phyloP scores from a whole-genome alignment of 2,113 vertebrate species.

The Butastur rufipennis region DNA sequence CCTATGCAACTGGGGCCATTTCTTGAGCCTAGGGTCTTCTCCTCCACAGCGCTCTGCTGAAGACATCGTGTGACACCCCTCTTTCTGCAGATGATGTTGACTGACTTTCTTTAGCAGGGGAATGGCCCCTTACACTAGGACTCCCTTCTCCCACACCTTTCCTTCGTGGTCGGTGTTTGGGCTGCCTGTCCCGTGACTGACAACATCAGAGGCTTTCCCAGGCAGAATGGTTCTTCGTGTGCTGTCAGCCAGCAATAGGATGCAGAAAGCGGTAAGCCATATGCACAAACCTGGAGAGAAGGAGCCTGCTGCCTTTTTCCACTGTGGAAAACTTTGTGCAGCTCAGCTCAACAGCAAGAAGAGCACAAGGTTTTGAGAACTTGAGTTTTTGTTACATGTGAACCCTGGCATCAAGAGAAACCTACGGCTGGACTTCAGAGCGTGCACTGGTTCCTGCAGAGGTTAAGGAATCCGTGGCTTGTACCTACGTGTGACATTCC shows the following conservation, averaged over 20 bases:
- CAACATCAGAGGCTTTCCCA: neutral
- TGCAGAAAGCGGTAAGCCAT: slow-evolving; percentile 39
- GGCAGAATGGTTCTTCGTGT: neutral
- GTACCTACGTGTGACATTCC: accelerated
- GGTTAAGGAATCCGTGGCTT: neutral
- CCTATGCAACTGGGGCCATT: slow-evolving; percentile 87
- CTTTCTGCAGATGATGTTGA: neutral
- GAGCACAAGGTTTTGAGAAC: neutral
- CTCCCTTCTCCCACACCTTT: neutral
- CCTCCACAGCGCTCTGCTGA: slow-evolving; percentile 52
- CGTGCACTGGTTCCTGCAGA: neutral
- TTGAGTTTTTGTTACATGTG: neutral
- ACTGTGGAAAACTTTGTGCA: neutral
- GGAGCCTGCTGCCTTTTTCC: neutral
- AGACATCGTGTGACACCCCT: slow-evolving; percentile 81
- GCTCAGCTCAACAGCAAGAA: neutral
- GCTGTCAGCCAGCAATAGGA: neutral
- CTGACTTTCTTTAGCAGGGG: slow-evolving; percentile 1
- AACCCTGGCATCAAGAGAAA: neutral
- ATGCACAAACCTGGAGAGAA: neutral
- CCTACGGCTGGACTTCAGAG: neutral
- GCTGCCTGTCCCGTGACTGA: neutral
- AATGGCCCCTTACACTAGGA: neutral
- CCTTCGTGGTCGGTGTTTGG: neutral
- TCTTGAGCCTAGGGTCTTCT: slow-evolving; percentile 78